Evolutionary conservation across 2,113 vertebrate genomes (phyloP), one percentile per base, ranked within the genome.

Genomic region (Corydoras maculifer): DNA sequence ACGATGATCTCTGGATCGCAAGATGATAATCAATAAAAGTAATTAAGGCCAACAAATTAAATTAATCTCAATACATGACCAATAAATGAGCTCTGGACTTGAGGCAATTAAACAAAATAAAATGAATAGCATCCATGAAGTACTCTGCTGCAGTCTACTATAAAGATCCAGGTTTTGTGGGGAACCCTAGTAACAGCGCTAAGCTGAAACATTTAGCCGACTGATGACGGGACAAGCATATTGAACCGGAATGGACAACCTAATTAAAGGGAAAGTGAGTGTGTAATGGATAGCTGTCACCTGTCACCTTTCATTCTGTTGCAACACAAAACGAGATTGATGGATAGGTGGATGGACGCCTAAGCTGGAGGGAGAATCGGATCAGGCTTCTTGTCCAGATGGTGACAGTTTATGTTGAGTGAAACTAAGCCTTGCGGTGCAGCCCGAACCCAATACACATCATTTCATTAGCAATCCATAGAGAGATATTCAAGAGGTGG

Each of bases 211-310:
- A 18, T 14, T 53, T 5, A 11, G 8, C 8, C 5, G 11, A 4
- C 49, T 5, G 80, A 87, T 74, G 64, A 68, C 69, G 75, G 82
- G 82, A 85, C 82, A 62, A 66, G 73, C 70, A 63, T 78, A 87
- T 84, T 72, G 85, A 87, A 73, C 80, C 53, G 59, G 72, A 85
- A 81, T 82, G 80, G 82, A 85, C 84, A 86, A 84, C 81, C 84
- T 86, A 83, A 89, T 89, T 86, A 88, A 69, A 82, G 62, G 73
- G 68, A 75, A 75, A 78, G 75, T 77, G 80, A 79, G 77, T 66
- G 75, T 83, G 79, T 70, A 81, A 85, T 75, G 30, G 55, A 86
- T 83, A 84, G 68, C 74, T 79, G 69, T 77, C 61, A 82, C 78
- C 77, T 76, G 74, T 66, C 63, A 60, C 64, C 75, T 55, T 25